These are phyloP conservation scores for Danionella cerebrum DNA, from an alignment of 2,113 vertebrate species.

Conservation along the genomic window DNA sequence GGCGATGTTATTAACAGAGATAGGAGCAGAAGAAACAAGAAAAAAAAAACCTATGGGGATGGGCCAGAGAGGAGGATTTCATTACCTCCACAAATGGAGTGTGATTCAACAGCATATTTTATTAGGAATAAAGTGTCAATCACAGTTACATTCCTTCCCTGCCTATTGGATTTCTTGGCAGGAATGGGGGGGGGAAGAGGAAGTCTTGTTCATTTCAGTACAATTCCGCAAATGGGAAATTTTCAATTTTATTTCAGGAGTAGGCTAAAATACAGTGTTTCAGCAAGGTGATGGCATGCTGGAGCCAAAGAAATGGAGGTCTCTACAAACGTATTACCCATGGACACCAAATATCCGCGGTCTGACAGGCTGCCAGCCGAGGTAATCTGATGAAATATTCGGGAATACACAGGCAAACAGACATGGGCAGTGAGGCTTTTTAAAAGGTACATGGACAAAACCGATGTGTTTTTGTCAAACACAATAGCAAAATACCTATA, in stretches of 20 bases:
- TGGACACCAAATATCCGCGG: conserved; percentile 4
- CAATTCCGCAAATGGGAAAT: conserved; percentile 33
- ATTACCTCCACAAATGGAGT: conserved; percentile 39
- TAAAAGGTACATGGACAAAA: not conserved
- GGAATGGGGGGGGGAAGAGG: not conserved
- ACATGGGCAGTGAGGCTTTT: not conserved
- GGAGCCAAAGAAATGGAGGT: conserved; percentile 29
- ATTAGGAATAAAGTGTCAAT: conserved; percentile 38
- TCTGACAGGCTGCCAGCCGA: not conserved
- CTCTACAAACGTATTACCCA: conserved; percentile 24
- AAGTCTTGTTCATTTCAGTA: conserved; percentile 34
- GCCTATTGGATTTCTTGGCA: conserved; percentile 20
- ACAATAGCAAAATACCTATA: too few species aligned
- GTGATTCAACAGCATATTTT: conserved; percentile 37
- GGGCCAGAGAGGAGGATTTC: conserved; percentile 39
- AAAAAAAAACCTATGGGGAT: conserved; percentile 17
- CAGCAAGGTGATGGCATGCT: conserved; percentile 7
- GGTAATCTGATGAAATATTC: conserved; percentile 8
- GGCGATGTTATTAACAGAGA: not conserved
- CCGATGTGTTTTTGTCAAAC: not conserved
- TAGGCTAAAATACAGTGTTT: conserved; percentile 15
- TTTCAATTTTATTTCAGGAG: conserved; percentile 29
- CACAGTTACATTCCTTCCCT: conserved; percentile 21
- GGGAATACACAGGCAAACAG: not conserved
- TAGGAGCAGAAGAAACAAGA: not conserved